Conservation (phyloP, 2,888 invertebrate genomes). For the Andrena chrysosceles region DNA sequence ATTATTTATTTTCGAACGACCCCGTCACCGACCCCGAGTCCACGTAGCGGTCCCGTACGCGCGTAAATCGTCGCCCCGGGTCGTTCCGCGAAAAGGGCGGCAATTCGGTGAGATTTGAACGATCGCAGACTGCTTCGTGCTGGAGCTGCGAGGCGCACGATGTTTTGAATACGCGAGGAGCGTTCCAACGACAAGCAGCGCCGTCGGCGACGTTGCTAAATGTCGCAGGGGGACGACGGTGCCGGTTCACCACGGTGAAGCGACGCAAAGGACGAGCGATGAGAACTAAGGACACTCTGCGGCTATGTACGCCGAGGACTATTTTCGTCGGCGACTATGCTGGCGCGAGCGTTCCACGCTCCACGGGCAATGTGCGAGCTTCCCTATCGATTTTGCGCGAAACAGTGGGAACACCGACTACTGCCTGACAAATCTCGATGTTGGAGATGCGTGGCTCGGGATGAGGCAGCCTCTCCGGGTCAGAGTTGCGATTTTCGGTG, state of each 20-base stretch:
- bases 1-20: slow-evolving; percentile 12
- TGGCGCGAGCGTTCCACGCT: slow-evolving; percentile 52
- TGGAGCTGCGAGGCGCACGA: slow-evolving; percentile 12
- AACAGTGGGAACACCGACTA: slow-evolving; percentile 44
- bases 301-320: slow-evolving; percentile 35
- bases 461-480: not conserved
- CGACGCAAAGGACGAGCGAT: slow-evolving; percentile 18
- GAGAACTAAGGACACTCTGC: slow-evolving; percentile 31
- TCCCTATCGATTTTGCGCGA: slow-evolving; percentile 78
- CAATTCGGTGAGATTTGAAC: slow-evolving; percentile 24
- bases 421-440: not conserved
- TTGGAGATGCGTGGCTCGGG: not conserved
- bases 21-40: not conserved
- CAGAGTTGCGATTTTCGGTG: slow-evolving; percentile 20
- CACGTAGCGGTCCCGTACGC: not conserved
- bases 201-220: slow-evolving; percentile 33
- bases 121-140: slow-evolving; percentile 17
- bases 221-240: slow-evolving; percentile 23
- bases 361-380: slow-evolving; percentile 64
- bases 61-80: not conserved
- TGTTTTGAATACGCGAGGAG: slow-evolving; percentile 45
- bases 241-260: slow-evolving; percentile 45
- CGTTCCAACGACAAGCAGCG: slow-evolving; percentile 38
- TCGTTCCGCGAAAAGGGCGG: slow-evolving; percentile 1
- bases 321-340: slow-evolving; percentile 60